Evolutionary conservation across 2,797 vertebrate genomes (phyloP), one percentile per base, ranked within the genome.

Genomic region (Philypnodon macrostomus): DNA sequence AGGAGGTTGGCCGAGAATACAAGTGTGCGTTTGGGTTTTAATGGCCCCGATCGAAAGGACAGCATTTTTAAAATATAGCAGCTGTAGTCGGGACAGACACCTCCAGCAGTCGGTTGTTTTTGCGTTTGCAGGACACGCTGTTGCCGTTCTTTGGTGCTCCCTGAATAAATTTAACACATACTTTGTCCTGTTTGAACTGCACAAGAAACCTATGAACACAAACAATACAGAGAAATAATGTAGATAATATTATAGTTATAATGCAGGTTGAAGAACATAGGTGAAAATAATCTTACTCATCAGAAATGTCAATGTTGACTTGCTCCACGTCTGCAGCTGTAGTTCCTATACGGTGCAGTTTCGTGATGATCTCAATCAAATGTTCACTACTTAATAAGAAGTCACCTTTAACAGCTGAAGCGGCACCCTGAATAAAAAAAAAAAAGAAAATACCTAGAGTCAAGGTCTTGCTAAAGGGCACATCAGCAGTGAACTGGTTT

Each of bases 131-230:
- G 7, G 91, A 87, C 3, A 88, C 94, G 11, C 91, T 83, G 66
- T 86, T 96, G 79, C 94, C 93, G 0, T 97, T 98, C 70, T 93
- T 98, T 66, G 93, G 89, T 71, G 74, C 87, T 42, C 91, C 91
- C 64, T 91, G 94, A 72, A 98, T 90, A 75, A 99, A 98, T 75
- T 98, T 98, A 65, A 99, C 95, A n/a, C 95, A 98, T 0, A 99
- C 97, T 89, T 95, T 97, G 80, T 99, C 95, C 45, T 97, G 95
- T 53, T 94, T 93, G 87, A 99, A 99, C 75, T 98, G 96, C 64
- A 99, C 94, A 67, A 98, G 86, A 57, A 99, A 98, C 90, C 97
- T 99, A 85, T 10, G 19, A 1, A 38, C 9, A 57, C 10, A 66
- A 31, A 63, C 11, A 58, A 3, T 0, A 29, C 10, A 29, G 4